Conservation (phyloP, 1,140 invertebrate genomes). For the Periplaneta americana region DNA sequence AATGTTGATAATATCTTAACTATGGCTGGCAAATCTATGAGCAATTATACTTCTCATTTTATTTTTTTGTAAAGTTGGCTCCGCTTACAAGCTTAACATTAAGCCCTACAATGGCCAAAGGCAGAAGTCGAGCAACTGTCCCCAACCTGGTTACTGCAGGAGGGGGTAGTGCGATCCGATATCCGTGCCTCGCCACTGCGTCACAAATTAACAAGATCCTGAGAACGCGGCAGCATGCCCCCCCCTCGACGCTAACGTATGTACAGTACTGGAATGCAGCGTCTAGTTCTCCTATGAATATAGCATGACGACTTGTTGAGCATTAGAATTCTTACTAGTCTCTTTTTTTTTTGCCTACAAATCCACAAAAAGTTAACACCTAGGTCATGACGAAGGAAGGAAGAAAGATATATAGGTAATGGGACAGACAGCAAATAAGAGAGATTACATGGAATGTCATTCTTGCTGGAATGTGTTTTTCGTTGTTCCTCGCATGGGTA, state of each 20-base stretch:
- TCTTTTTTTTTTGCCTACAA: background rate
- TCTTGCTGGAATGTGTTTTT: background rate
- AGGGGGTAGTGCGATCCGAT: too few relatives aligned
- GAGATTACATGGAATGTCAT: background rate
- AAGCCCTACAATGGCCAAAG: background rate
- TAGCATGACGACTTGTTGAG: background rate
- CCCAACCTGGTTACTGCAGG: background rate
- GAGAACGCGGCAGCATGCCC: background rate
- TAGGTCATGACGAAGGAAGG: background rate
- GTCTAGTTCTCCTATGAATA: background rate
- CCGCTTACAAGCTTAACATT: constrained; percentile 2
- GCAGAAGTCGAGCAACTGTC: background rate
- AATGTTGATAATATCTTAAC: constrained; percentile 8
- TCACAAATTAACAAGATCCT: background rate
- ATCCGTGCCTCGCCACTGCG: background rate
- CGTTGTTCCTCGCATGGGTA: background rate
- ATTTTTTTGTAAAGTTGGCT: background rate
- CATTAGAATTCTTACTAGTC: background rate
- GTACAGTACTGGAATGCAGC: background rate
- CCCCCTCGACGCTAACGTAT: background rate
- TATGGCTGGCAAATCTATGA: constrained; percentile 9
- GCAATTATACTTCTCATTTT: background rate
- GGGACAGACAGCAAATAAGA: background rate
- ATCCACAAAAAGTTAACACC: background rate
- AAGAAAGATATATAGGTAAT: background rate